Base-by-base conservation (phyloP, 2,113 vertebrate genomes). In the Clarias magur region DNA sequence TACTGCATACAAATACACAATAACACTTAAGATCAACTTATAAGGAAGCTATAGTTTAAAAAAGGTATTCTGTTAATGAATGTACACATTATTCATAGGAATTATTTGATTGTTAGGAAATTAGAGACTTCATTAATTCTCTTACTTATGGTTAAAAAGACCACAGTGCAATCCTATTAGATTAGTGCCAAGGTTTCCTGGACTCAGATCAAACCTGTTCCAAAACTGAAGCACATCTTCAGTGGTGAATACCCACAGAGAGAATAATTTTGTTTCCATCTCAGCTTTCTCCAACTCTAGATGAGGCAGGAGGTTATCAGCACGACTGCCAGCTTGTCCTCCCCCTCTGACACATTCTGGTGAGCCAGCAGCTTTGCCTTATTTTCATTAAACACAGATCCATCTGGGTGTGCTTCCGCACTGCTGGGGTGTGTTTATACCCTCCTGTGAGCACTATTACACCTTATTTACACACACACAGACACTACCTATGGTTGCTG, bases 351-450 rank as follows among this genome's bases (percentile, higher is more conserved):
- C 25, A n/a, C 57, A 82, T 83, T 87, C 10, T 81, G 68, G 68
- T 87, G 59, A 87, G 68, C 85, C 70, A 75, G 80, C 57, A 76
- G 67, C 80, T 87, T 82, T 83, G 80, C 76, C 59, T 83, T 83
- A 83, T 83, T 87, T 78, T 87, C 86, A 83, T 79, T 87, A 87
- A 84, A 84, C 86, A 84, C 42, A 54, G 65, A 83, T 83, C 72
- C 73, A 85, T 86, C 86, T 82, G 73, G 80, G 56, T 63, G 53
- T 63, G 73, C 82, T 80, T 86, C 81, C 75, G 73, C 56, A 72
- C 72, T 83, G 80, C 79, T 60, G 42, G 80, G 85, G 73, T 54
- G 54, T 84, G 78, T 84, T 86, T 78, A 76, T 78, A 72, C 56
- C 65, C 38, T 57, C 53, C 81, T 42, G 73, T 60, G 63, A 72